Conservation (phyloP, 2,888 invertebrate species). For the Synanthedon formicaeformis region DNA sequence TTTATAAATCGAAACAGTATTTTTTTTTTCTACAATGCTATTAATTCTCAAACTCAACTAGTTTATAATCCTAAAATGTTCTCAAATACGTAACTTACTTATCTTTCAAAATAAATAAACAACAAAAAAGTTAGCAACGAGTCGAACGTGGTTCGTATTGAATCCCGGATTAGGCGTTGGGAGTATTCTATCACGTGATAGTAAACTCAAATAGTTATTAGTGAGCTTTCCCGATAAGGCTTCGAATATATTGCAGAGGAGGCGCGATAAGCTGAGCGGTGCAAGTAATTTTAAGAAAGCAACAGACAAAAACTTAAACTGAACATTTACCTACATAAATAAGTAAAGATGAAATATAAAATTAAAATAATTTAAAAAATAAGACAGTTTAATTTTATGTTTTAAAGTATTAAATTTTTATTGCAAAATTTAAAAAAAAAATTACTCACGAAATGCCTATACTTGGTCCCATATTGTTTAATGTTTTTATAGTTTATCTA, state of each 20-base stretch:
- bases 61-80: background rate
- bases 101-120: background rate
- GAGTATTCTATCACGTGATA: conserved; percentile 2
- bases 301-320: background rate
- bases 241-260: background rate
- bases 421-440: too few species aligned
- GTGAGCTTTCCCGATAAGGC: background rate
- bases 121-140: background rate
- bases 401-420: too few species aligned
- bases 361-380: too few species aligned
- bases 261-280: background rate
- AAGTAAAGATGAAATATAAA: too few species aligned
- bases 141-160: background rate
- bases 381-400: too few species aligned
- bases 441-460: too few species aligned
- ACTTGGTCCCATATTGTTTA: too few species aligned
- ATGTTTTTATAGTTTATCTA: too few species aligned
- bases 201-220: conserved; percentile 9
- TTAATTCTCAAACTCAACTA: too few species aligned
- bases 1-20: too few species aligned
- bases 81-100: background rate
- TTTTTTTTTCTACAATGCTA: too few species aligned
- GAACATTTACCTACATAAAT: too few species aligned
- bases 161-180: conserved; percentile 3
- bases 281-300: background rate